Evolutionary conservation across 1,140 invertebrate species (phyloP).

Genomic region (Saccostrea echinata): DNA sequence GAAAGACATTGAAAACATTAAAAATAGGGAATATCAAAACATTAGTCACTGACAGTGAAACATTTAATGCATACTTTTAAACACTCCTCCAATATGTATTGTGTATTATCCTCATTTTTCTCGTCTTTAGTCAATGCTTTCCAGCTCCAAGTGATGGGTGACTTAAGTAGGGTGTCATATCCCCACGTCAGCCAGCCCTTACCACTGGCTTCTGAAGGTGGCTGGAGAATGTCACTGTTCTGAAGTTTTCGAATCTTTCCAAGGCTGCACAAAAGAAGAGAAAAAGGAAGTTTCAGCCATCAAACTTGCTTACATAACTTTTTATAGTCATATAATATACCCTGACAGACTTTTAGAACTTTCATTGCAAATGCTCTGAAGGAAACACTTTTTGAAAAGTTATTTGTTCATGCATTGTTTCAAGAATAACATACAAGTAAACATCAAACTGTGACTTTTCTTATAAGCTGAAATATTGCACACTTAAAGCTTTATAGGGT

Average conservation of each 20-base stretch:
- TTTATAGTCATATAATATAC: too few species aligned
- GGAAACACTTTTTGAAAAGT: too few species aligned
- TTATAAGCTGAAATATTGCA: too few species aligned
- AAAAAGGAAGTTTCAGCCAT: background rate
- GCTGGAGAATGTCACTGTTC: slow-evolving; percentile 18
- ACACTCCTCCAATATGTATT: slow-evolving; percentile 60
- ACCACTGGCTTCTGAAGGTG: background rate
- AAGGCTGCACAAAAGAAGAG: slow-evolving; percentile 18
- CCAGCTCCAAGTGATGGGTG: slow-evolving; percentile 64
- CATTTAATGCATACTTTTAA: slow-evolving; percentile 53
- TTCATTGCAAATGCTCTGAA: too few species aligned
- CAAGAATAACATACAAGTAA: too few species aligned
- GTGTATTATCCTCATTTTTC: slow-evolving; percentile 34
- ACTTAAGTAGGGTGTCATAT: slow-evolving; percentile 65
- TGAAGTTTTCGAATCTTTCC: slow-evolving; percentile 4
- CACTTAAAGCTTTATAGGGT: too few species aligned
- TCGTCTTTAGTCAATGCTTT: slow-evolving; percentile 52
- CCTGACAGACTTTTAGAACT: too few species aligned
- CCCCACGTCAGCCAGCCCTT: slow-evolving; percentile 68
- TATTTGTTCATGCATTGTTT: too few species aligned
- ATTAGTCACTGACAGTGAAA: background rate
- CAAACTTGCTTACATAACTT: too few species aligned
- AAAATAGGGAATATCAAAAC: too few species aligned
- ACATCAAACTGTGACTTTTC: too few species aligned
- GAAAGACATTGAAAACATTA: too few species aligned